A percentile compares a stretch with the other conserved stretches of the same genome.
These are phyloP conservation scores for Eristalis pertinax DNA, from an alignment of 2,888 invertebrate genomes.

Conservation along the genomic window DNA sequence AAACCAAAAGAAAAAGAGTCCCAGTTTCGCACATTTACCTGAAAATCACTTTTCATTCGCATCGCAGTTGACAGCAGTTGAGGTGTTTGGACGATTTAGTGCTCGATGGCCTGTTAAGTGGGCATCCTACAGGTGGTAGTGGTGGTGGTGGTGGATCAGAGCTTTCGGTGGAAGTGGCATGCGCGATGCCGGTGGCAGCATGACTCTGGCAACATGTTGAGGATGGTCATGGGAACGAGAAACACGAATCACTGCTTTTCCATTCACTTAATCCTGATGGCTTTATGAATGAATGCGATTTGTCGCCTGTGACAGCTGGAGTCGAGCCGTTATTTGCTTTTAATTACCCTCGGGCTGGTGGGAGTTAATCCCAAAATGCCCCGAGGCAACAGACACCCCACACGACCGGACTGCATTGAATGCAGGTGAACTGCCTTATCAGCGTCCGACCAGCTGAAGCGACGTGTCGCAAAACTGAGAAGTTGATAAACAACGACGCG, in stretches of 20 bases:
- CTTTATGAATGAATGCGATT: background rate
- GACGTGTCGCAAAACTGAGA: background rate
- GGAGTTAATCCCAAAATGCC: background rate
- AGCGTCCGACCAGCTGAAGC: background rate
- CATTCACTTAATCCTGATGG: background rate
- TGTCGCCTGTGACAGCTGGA: background rate
- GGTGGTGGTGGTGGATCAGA: background rate
- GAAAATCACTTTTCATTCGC: conserved; percentile 7
- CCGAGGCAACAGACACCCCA: background rate
- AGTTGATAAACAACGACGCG: background rate
- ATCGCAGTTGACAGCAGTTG: background rate
- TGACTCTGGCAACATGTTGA: background rate
- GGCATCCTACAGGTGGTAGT: conserved; percentile 40
- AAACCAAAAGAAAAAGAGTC: background rate
- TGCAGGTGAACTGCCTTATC: background rate
- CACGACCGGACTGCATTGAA: too few relatives aligned
- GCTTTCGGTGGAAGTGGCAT: conserved; percentile 14
- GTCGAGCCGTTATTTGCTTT: background rate
- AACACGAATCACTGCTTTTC: background rate
- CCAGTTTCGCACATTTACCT: conserved; percentile 8
- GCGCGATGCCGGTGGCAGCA: background rate
- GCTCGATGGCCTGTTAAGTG: background rate
- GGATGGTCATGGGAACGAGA: background rate
- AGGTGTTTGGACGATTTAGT: conserved; percentile 4
- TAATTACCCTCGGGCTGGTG: conserved; percentile 13